Percentiles rank a stretch among this genome's conserved stretches.
These are phyloP conservation scores for Lasioglossum oenotherae DNA, from an alignment of 2,888 invertebrate genomes.

Conservation along the genomic window DNA sequence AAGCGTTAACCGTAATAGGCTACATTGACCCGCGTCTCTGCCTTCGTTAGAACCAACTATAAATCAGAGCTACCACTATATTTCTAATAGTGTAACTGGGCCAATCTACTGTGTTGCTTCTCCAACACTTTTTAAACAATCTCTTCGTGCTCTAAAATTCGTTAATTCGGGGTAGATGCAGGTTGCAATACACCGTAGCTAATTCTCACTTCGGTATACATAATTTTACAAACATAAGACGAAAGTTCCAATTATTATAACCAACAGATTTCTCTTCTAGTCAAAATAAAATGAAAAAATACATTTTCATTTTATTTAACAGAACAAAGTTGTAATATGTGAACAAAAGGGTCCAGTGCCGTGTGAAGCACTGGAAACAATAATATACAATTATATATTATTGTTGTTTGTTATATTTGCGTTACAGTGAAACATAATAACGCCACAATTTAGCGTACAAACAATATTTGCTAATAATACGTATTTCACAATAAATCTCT, in stretches of 20 bases:
- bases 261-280: too few species aligned
- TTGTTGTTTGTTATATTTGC: neutral
- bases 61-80: conserved; percentile 76
- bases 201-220: too few species aligned
- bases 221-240: too few species aligned
- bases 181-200: neutral
- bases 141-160: neutral
- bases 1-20: conserved; percentile 77
- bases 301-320: neutral
- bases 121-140: conserved; percentile 1
- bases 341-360: neutral
- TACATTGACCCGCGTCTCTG: conserved; percentile 74
- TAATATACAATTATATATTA: neutral
- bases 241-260: too few species aligned
- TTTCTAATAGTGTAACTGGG: conserved; percentile 61
- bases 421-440: neutral
- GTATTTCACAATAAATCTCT: neutral
- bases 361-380: neutral
- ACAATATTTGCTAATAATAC: neutral
- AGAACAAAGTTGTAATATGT: neutral
- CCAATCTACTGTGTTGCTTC: conserved; percentile 29
- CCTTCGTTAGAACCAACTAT: conserved; percentile 68
- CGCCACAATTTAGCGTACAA: neutral
- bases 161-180: neutral
- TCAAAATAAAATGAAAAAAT: neutral